phyloP scores from a whole-genome alignment of 2,113 vertebrate genomes.

The Mesembrinibis cayennensis region DNA sequence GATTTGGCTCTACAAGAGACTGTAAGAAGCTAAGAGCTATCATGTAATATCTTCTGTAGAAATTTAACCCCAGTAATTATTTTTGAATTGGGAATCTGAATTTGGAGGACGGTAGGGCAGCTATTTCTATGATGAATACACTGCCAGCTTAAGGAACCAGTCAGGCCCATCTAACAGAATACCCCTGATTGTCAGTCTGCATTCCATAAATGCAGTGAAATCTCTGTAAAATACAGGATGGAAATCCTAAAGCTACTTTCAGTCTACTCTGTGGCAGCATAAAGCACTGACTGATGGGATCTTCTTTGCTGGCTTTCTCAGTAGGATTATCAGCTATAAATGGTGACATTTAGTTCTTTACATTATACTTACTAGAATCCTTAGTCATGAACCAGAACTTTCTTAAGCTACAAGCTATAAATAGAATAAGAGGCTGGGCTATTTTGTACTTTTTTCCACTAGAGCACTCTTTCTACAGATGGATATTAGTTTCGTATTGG shows the following conservation, averaged over 20 bases:
- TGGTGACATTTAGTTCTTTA: slow-evolving; percentile 1
- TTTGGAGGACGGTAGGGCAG: neutral
- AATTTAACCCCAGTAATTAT: slow-evolving; percentile 11
- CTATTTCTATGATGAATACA: neutral
- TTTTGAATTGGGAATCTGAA: slow-evolving; percentile 15
- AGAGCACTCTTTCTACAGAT: neutral
- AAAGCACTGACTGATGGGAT: slow-evolving; percentile 48
- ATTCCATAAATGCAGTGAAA: slow-evolving; percentile 18
- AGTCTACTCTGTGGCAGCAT: neutral
- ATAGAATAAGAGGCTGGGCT: neutral
- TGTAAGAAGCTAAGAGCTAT: slow-evolving; percentile 7
- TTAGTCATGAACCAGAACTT: slow-evolving; percentile 27
- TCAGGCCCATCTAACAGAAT: neutral
- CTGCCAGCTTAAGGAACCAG: slow-evolving; percentile 7
- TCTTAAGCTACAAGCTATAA: slow-evolving; percentile 22
- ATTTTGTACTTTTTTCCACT: neutral
- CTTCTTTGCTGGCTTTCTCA: slow-evolving; percentile 35
- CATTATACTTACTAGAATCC: slow-evolving; percentile 13
- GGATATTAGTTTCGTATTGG: neutral
- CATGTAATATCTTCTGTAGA: neutral
- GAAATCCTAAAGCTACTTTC: slow-evolving; percentile 28
- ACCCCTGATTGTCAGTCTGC: slow-evolving; percentile 17
- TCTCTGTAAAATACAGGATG: neutral
- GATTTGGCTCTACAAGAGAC: neutral
- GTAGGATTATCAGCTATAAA: slow-evolving; percentile 38